phyloP scores from a whole-genome alignment of 2,888 invertebrate genomes.

The Calameuta pallipes region DNA sequence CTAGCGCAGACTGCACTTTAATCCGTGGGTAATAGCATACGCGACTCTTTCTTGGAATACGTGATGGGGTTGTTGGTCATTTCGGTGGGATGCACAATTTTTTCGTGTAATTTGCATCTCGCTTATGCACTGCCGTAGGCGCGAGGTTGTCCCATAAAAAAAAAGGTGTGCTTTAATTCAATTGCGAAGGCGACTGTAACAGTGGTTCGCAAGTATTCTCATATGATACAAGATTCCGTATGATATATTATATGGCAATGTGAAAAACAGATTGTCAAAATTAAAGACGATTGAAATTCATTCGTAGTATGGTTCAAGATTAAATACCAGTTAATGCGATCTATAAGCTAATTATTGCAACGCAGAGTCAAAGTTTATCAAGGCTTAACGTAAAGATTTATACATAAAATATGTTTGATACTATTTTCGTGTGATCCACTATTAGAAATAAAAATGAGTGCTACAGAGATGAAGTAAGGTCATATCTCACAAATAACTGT shows the following conservation, averaged over 20 bases:
- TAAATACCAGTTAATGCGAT: neutral
- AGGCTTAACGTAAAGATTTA: neutral
- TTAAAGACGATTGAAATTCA: neutral
- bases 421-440: neutral
- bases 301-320: neutral
- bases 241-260: neutral
- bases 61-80: neutral
- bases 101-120: constrained; percentile 12
- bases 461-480: neutral
- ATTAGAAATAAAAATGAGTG: neutral
- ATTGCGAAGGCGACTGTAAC: constrained; percentile 16
- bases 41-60: neutral
- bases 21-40: neutral
- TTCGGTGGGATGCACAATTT: constrained; percentile 9
- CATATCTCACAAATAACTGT: neutral
- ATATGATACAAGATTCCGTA: neutral
- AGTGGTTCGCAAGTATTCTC: neutral
- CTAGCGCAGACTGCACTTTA: neutral
- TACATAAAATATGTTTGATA: neutral
- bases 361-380: neutral
- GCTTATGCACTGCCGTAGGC: constrained; percentile 5
- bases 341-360: neutral
- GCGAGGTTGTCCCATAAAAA: constrained; percentile 15
- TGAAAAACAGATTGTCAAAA: neutral
- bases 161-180: constrained; percentile 22